Evolutionary conservation across 1,140 invertebrate species (phyloP), one percentile per base, ranked within the genome.

Genomic region (Anastrepha ludens): DNA sequence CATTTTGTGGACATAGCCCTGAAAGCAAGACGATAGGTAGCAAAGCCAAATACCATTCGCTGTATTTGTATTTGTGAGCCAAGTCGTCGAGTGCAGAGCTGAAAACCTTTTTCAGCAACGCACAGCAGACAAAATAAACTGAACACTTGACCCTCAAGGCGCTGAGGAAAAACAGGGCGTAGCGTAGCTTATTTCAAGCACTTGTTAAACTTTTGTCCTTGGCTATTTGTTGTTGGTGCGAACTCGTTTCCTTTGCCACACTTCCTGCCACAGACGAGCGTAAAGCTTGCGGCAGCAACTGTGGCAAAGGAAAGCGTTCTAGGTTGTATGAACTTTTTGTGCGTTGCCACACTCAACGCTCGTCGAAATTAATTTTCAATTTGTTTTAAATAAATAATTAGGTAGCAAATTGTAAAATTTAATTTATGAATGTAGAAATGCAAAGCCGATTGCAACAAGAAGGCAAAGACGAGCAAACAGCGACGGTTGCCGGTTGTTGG

Each of bases 331-430:
- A 81, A 81, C 74, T 58, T 81, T 81, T 58, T 81, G 47, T 58
- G 74, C 44, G 67, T 13, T 41, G 44, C 39, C 7, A 39, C 65
- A 55, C 6, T 11, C 50, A 55, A 55, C 65, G 65, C 65, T 70
- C 91, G 92, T 90, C 92, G 92, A 92, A 92, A 92, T 92, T 92
- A 92, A 92, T 92, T 92, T 92, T 92, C 91, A 92, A 92, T 91
- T 92, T 92, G 91, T 91, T 92, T 92, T 92, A 92, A 92, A 92
- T 92, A 92, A 92, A 92, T 92, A 92, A 92, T 92, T 92, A 92
- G 91, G 89, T 91, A 89, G 90, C 91, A 92, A 92, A 92, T 92
- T 92, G 91, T 90, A 92, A 92, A 92, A 92, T 92, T 92, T 91
- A 92, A 92, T 92, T 92, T 92, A 17, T 81, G 74, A 81, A 81